Conservation (phyloP, 2,113 vertebrate species). For the Eubucco bourcierii region DNA sequence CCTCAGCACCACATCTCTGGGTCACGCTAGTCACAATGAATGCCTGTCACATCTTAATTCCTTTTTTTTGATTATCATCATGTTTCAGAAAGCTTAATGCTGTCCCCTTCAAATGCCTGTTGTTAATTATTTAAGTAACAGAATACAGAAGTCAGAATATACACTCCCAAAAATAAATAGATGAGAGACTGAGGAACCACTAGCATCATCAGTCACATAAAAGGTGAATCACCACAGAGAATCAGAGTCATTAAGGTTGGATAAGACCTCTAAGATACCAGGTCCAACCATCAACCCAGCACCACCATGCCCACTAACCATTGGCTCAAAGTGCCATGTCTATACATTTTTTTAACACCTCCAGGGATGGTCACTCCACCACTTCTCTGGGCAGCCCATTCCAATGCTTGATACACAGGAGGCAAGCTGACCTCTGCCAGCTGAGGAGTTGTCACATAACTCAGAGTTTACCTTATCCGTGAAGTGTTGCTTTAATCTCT, state of each 20-base stretch:
- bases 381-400: no score
- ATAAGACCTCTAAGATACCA: no score
- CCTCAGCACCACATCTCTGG: no score
- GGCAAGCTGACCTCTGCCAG: not conserved
- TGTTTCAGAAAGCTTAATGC: not conserved
- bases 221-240: not conserved
- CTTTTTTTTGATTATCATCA: not conserved
- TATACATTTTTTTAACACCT: no score
- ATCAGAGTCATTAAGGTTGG: not conserved
- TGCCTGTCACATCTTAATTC: not conserved
- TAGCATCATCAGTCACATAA: not conserved
- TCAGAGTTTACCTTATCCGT: not conserved
- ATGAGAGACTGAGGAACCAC: not conserved
- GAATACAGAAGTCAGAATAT: not conserved
- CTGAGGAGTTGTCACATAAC: conserved; percentile 3
- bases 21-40: not conserved
- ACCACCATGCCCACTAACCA: no score
- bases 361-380: no score
- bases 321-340: no score
- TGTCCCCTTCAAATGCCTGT: not conserved
- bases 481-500: conserved; percentile 9
- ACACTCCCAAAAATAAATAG: not conserved
- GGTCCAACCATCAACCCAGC: no score
- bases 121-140: not conserved
- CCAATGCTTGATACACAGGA: not conserved